Base-by-base conservation (phyloP, 2,888 invertebrate species). In the Mythimna ferrago region DNA sequence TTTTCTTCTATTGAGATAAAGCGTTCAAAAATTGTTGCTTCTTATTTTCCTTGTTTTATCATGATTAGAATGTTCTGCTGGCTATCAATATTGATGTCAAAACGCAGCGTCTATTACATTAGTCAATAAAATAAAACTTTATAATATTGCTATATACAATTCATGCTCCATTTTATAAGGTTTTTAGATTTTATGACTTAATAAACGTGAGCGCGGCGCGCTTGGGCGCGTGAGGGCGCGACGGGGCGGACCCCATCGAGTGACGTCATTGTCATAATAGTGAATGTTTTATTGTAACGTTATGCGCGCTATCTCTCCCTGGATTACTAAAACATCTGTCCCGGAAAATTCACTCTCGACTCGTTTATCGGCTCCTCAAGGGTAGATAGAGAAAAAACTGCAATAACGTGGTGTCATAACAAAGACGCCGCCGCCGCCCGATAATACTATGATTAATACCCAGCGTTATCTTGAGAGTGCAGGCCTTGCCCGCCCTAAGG, bases 361-460 rank as follows among this genome's bases (percentile, higher is more conserved):
- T 82, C 92, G 91, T 92, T 94, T 93, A 93, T 93, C 93, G 94
- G 89, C 87, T 88, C 89, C 92, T 92, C 89, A 93, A 93, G 94
- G 95, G 95, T 92, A 94, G 95, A 94, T 94, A 93, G 92, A 93
- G 93, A 95, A 95, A 95, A 95, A 95, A 95, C 93, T 95, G 96
- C 96, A 96, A 95, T 95, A 96, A 94, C 94, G 93, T 92, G 94
- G 94, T 95, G 95, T 95, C 95, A 96, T 96, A 96, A 96, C 96
- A 96, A 93, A 95, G 96, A 94, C 94, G 94, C 92, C 91, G 92
- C 91, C 92, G 91, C 92, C 93, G 93, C 89, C 93, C 95, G 96
- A 96, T 96, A 96, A 96, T 95, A 92, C 95, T 94, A 95, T 96
- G 96, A 96, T 96, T 96, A 96, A 96, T 96, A 95, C 96, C 92